Conservation (phyloP, 2,797 vertebrate genomes). For the Xenopus petersii region DNA sequence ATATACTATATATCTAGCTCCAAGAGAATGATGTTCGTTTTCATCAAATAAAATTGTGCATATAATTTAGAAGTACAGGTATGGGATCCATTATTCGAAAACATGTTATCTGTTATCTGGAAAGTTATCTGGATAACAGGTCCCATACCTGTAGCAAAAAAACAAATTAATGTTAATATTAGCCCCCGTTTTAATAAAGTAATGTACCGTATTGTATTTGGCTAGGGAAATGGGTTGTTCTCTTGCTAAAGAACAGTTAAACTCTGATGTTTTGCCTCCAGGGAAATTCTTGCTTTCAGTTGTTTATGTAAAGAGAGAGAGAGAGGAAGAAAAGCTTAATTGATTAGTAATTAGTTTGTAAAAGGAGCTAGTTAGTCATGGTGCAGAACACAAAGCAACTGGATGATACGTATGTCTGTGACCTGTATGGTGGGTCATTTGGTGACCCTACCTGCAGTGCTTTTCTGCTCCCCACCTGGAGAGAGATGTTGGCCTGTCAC, state of each 20-base stretch:
- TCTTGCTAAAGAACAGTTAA: background rate
- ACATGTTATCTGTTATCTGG: no score
- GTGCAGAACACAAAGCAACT: constrained; percentile 4
- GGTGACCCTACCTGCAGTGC: constrained; percentile 5
- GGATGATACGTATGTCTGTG: background rate
- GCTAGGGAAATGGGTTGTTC: background rate
- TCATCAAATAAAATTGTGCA: no score
- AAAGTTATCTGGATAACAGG: no score
- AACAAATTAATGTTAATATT: no score
- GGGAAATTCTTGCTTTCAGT: constrained; percentile 22
- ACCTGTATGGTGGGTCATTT: constrained; percentile 2
- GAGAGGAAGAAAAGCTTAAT: constrained; percentile 18
- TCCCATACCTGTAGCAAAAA: no score
- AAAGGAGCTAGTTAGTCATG: constrained; percentile 27
- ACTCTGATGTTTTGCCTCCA: background rate
- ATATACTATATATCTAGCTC: no score
- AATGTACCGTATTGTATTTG: no score
- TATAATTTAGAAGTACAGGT: no score
- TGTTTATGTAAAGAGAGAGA: constrained; percentile 32
- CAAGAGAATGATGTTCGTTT: no score
- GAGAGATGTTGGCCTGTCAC: background rate
- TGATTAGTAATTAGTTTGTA: constrained; percentile 40
- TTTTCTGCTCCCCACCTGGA: constrained; percentile 8
- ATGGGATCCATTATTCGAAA: no score
- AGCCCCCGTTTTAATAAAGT: no score